Percentiles rank a stretch among this genome's conserved stretches.
phyloP scores from a whole-genome alignment of 2,797 vertebrate species.

The Xenopus petersii region DNA sequence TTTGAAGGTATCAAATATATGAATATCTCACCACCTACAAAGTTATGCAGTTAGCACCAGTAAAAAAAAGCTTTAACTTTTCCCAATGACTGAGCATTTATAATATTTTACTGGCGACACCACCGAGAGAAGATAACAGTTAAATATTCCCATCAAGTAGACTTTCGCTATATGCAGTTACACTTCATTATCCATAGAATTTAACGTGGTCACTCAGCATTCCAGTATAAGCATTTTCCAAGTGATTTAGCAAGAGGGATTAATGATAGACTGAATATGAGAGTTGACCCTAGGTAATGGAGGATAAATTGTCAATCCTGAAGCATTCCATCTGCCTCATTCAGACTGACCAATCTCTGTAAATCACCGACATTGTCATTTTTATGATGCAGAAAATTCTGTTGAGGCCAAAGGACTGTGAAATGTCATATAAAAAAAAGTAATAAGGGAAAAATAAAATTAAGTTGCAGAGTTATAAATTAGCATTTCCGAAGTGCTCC shows the following conservation, averaged over 20 bases:
- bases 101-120: conserved; percentile 51
- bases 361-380: conserved; percentile 64
- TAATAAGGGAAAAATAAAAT: conserved; percentile 65
- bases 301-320: conserved; percentile 65
- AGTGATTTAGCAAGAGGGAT: conserved; percentile 65
- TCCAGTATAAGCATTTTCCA: conserved; percentile 55
- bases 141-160: conserved; percentile 52
- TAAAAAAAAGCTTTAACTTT: conserved; percentile 32
- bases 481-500: conserved; percentile 63
- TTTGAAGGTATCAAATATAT: conserved; percentile 53
- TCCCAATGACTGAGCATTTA: conserved; percentile 36
- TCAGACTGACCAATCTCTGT: conserved; percentile 59
- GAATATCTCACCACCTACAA: conserved; percentile 16
- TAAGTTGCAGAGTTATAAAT: conserved; percentile 60
- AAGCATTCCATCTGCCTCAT: conserved; percentile 63
- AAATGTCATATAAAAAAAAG: conserved; percentile 63
- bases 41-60: conserved; percentile 8
- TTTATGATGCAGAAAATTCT: conserved; percentile 64
- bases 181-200: conserved; percentile 62
- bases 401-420: conserved; percentile 63
- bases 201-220: conserved; percentile 55
- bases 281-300: conserved; percentile 69
- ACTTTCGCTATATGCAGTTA: conserved; percentile 57
- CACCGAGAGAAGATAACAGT: conserved; percentile 53
- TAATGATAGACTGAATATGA: conserved; percentile 68